Percentiles rank a stretch among this genome's conserved stretches.
Conservation (phyloP, 2,797 vertebrate species). For the Myotis pilosus region DNA sequence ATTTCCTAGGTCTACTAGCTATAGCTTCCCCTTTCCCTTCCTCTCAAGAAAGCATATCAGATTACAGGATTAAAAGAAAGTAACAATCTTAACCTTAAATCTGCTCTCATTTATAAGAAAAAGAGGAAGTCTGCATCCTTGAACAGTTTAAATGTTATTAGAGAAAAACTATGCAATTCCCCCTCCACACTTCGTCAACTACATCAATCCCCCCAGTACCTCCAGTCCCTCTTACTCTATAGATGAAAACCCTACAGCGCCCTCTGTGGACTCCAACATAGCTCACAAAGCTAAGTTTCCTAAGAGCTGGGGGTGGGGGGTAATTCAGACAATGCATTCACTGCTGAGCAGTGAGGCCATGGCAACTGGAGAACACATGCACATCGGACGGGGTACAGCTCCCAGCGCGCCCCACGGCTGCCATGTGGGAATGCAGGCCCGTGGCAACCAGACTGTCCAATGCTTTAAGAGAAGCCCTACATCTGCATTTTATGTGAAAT, state of each 20-base stretch:
- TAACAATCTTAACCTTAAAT: slow-evolving; percentile 23
- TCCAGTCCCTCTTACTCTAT: neutral
- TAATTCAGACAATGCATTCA: neutral
- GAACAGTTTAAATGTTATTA: slow-evolving; percentile 32
- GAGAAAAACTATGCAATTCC: neutral
- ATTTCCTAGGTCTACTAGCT: neutral
- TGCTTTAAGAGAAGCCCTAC: neutral
- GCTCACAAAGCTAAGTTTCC: neutral
- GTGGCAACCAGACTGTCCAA: neutral
- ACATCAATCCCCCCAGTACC: neutral
- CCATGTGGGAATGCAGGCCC: neutral
- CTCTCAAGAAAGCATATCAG: neutral
- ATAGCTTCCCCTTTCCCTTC: neutral
- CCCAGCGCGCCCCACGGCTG: neutral
- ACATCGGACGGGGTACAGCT: accelerated
- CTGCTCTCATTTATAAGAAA: neutral
- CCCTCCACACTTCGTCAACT: neutral
- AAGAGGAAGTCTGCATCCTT: slow-evolving; percentile 9
- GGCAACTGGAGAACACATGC: neutral
- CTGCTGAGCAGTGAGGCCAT: accelerated
- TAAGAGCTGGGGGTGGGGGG: neutral
- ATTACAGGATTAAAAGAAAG: neutral
- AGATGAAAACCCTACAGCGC: neutral
- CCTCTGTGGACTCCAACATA: neutral
- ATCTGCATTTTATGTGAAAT: neutral